Evolutionary conservation across 2,797 vertebrate genomes (phyloP).

Genomic region (Catamblyrhynchus diadema): DNA sequence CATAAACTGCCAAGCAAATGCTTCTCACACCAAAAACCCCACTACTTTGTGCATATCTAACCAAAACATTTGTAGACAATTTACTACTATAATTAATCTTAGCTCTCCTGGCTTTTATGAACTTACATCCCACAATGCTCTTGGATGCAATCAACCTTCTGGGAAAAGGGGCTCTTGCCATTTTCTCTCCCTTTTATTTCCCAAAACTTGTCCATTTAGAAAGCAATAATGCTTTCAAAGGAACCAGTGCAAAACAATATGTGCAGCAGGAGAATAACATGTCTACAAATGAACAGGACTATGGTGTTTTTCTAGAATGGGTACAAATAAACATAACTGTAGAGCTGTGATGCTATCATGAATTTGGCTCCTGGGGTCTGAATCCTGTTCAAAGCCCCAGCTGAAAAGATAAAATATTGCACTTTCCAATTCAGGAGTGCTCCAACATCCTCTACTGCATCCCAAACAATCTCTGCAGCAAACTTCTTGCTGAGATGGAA

Average conservation of each 20-base stretch:
- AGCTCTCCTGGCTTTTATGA: constrained; percentile 14
- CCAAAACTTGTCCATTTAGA: background rate
- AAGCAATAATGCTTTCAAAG: background rate
- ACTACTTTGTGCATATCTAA: background rate
- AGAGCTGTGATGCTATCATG: background rate
- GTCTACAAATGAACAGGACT: background rate
- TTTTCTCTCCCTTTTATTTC: background rate
- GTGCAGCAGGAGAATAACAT: background rate
- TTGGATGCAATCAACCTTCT: constrained; percentile 5
- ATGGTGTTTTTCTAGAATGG: background rate
- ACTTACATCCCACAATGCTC: background rate
- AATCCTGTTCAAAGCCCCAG: constrained; percentile 8
- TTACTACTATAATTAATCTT: constrained; percentile 39
- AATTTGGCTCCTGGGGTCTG: constrained; percentile 18
- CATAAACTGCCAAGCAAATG: background rate
- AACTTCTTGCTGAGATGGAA: constrained; percentile 51
- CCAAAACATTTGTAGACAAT: background rate
- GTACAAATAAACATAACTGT: background rate
- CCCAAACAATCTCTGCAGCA: background rate
- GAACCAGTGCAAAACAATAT: background rate
- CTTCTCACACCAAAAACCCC: background rate
- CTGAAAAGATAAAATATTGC: background rate
- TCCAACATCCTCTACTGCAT: background rate
- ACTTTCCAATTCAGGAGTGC: background rate
- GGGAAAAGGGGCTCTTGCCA: background rate